Evolutionary conservation across 1,140 invertebrate genomes (phyloP), one percentile per base, ranked within the genome.

Genomic region (Proctacanthus coquilletti): DNA sequence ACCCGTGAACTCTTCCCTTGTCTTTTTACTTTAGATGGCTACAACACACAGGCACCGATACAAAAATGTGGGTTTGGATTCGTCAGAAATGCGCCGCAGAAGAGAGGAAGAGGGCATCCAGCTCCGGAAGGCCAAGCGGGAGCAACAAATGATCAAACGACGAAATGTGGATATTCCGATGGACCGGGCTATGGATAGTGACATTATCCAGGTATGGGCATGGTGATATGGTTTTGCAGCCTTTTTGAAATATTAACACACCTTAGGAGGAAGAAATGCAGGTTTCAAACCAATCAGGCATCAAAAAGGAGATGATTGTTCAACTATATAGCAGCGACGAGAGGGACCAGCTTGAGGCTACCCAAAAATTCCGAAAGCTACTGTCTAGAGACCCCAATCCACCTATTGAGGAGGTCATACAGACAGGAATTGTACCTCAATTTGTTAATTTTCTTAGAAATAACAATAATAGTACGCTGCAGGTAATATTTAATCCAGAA

Each of bases 401-500:
- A 33, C 93, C 91, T 2, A 98, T 98, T 51, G 89, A 97, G 65
- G 91, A 96, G 72, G 93, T 98, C n/a, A 96, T 97, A 52, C 71
- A 81, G 49, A 88, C 87, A 38, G 92, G 92, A 49, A 93, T 98
- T 55, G 85, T 98, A 42, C 93, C 92, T 18, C 73, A 77, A 65
- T 96, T 98, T 72, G 91, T 97, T 8, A 80, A 91, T 60, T 95
- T 97, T 65, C 69, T 98, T 31, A 72, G 82, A 52, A 82, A 82
- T 62, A 75, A 79, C 51, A 66, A 65, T 41, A 88, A 93, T 65
- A 80, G 75, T 39, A 84, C 83, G 21, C 63, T 93, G 45, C 86
- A 91, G 71, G 85, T 45, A 35, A 45, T n/a, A n/a, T n/a, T n/a
- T n/a, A n/a, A n/a, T n/a, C n/a, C n/a, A n/a, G n/a, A n/a, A n/a